Conservation (phyloP, 2,888 invertebrate genomes). For the Hoplodrina ambigua region DNA sequence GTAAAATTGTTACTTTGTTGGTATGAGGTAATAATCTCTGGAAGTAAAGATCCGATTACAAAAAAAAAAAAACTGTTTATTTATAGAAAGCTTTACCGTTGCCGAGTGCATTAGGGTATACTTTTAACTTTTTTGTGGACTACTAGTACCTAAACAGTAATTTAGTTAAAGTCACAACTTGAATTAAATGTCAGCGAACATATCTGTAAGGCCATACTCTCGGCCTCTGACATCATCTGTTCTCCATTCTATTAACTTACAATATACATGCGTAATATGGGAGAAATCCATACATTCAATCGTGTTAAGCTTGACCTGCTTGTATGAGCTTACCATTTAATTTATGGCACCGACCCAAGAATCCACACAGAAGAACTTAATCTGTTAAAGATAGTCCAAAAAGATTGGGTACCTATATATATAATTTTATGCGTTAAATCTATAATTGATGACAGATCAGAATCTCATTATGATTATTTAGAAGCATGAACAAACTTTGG, state of each 20-base stretch:
- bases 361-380: conserved; percentile 9
- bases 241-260: conserved; percentile 53
- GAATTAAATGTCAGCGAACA: conserved; percentile 24
- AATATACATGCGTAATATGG: conserved; percentile 39
- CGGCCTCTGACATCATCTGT: conserved; percentile 49
- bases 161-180: conserved; percentile 18
- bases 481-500: conserved; percentile 14
- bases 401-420: background rate
- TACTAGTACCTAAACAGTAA: background rate
- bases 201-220: conserved; percentile 38
- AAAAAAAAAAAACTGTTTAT: background rate
- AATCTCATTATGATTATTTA: conserved; percentile 18
- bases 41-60: background rate
- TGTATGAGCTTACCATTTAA: conserved; percentile 10
- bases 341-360: conserved; percentile 41
- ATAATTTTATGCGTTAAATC: conserved; percentile 15
- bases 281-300: conserved; percentile 35
- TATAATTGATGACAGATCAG: conserved; percentile 32
- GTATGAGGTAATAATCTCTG: too few relatives aligned
- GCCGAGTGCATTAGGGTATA: background rate
- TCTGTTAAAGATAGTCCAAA: conserved; percentile 1
- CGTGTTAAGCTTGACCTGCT: conserved; percentile 46
- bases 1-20: background rate
- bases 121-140: background rate
- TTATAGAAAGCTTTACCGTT: background rate